Base-by-base conservation (phyloP, 2,113 vertebrate species). In the Garra rufa region DNA sequence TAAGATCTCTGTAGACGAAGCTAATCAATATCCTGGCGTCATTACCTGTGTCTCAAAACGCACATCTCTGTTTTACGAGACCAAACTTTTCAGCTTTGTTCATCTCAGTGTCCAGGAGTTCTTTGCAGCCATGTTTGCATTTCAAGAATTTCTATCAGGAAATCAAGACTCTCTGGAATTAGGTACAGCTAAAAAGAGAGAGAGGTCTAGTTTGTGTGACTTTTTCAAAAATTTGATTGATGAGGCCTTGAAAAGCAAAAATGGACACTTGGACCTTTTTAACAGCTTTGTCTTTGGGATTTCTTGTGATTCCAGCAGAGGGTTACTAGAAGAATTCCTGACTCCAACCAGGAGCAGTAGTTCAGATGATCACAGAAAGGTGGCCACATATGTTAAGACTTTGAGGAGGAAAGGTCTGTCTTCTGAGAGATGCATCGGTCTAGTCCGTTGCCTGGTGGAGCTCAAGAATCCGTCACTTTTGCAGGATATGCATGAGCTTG, bases 31-130 rank as follows among this genome's bases (percentile, higher is more conserved):
- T 80, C 41, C 80, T 26, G 81, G 75, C 9, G 38, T 88, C 21
- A 80, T 81, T 21, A 85, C 65, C 17, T 41, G 85, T 21, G 26
- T 83, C 17, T 83, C 73, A 21, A 11, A 71, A 14, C 0, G 10
- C 50, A 19, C 44, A 11, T 9, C 0, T 34, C 34, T 34, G 34
- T 34, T 34, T 34, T 34, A 34, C 2, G 2, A 34, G 38, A 81
- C n/a, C 17, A 70, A 55, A 24, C 43, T 46, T 38, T 88, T 83
- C 34, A 79, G 74, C 3, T 88, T 88, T 30, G 67, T 85, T 1
- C 87, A 88, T 38, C 43, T 79, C 65, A 88, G 74, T 28, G 81
- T 88, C 24, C 87, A 88, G 52, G 83, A 85, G 19, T 87, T 80
- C 38, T 81, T 87, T 82, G 86, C 86, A 26, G 86, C 86, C 59